Evolutionary conservation across 2,797 vertebrate species (phyloP).

Genomic region (Phalanger gymnotis): DNA sequence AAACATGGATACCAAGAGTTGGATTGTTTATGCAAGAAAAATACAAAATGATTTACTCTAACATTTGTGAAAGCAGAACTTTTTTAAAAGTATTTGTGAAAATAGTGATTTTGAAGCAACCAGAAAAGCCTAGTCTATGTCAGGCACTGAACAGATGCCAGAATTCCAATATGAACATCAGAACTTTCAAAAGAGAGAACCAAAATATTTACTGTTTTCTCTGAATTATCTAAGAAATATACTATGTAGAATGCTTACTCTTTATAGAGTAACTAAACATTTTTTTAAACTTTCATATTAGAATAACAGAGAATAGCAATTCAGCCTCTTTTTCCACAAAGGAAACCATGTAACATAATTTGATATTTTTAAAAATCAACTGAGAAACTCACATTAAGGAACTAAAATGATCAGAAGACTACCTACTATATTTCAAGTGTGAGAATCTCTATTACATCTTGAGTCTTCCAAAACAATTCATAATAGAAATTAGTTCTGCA

Average conservation of each 20-base stretch:
- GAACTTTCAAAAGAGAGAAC: slow-evolving; percentile 58
- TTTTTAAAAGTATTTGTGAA: neutral
- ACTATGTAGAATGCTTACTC: slow-evolving; percentile 64
- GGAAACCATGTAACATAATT: neutral
- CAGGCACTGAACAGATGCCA: neutral
- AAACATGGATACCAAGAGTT: neutral
- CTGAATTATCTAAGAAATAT: slow-evolving; percentile 65
- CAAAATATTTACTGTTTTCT: slow-evolving; percentile 42
- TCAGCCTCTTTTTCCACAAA: slow-evolving; percentile 52
- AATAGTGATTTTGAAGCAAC: neutral
- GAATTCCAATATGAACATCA: slow-evolving; percentile 24
- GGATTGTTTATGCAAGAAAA: neutral
- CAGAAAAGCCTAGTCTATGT: neutral
- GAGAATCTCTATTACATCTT: neutral
- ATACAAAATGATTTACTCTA: neutral
- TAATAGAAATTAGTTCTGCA: neutral
- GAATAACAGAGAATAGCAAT: slow-evolving; percentile 56
- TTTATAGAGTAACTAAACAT: slow-evolving; percentile 56
- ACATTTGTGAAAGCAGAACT: neutral
- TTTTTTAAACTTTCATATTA: slow-evolving; percentile 57
- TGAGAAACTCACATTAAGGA: neutral
- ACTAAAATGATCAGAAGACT: slow-evolving; percentile 26
- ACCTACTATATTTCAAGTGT: neutral
- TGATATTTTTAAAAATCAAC: slow-evolving; percentile 37
- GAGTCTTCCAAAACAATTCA: neutral